Conservation (phyloP, 2,797 vertebrate species). For the Telmatherina bonti region DNA sequence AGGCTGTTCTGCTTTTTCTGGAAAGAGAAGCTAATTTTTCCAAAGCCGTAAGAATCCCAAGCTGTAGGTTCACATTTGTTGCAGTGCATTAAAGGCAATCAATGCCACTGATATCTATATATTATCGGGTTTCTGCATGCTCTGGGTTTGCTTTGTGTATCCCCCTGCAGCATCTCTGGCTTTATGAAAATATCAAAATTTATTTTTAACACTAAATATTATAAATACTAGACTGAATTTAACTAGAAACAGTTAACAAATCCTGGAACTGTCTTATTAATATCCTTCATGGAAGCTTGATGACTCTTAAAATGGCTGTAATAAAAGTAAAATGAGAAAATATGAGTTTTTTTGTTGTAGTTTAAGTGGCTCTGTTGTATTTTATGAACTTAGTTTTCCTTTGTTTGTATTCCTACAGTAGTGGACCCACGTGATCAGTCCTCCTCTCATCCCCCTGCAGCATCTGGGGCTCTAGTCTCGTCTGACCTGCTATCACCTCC, state of each 20-base stretch:
- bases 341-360: not conserved
- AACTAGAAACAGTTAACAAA: too few relatives aligned
- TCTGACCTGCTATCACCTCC: conserved; percentile 58
- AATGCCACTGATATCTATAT: not conserved
- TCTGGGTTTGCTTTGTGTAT: not conserved
- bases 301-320: not conserved
- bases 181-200: not conserved
- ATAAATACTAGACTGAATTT: not conserved
- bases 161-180: too few relatives aligned
- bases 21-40: not conserved
- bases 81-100: not conserved
- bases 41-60: not conserved
- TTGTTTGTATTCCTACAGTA: conserved; percentile 77
- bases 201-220: not conserved
- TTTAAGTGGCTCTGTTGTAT: not conserved
- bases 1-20: not conserved
- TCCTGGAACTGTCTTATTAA: too few relatives aligned
- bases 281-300: not conserved
- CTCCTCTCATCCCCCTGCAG: conserved; percentile 46
- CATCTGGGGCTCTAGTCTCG: conserved; percentile 24
- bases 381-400: conserved; percentile 33
- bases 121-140: not conserved
- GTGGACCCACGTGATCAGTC: conserved; percentile 79
- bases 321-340: conserved; percentile 5
- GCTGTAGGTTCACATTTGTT: not conserved